Conservation (phyloP, 2,888 invertebrate species). For the Conomelus anceps region DNA sequence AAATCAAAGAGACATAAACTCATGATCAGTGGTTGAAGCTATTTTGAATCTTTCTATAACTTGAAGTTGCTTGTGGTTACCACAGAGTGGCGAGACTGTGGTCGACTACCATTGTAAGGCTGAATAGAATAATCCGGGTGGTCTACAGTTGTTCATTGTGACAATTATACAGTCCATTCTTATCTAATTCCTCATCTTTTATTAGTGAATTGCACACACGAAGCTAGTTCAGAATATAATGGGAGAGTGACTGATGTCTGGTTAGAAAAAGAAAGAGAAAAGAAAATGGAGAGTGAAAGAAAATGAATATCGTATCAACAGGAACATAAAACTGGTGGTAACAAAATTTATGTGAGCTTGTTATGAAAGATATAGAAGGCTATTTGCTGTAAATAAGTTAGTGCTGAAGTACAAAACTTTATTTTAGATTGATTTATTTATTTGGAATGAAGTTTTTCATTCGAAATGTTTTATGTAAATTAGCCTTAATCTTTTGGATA, state of each 20-base stretch:
- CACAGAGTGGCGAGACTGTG: background rate
- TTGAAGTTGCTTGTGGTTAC: background rate
- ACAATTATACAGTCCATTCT: background rate
- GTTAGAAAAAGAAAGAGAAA: background rate
- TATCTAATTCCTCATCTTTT: background rate
- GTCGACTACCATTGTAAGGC: background rate
- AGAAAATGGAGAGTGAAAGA: background rate
- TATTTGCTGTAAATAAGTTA: too few relatives aligned
- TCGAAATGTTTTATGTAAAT: too few relatives aligned
- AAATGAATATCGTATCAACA: background rate
- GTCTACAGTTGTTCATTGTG: background rate
- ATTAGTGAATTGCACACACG: background rate
- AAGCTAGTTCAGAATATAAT: background rate
- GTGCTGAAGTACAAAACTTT: too few relatives aligned
- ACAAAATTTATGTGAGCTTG: too few relatives aligned
- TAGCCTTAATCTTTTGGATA: too few relatives aligned
- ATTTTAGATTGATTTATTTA: too few relatives aligned
- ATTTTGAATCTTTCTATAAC: background rate
- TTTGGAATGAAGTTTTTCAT: too few relatives aligned
- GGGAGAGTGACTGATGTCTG: background rate
- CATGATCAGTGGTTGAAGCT: background rate
- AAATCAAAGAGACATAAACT: too few relatives aligned
- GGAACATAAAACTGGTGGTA: background rate
- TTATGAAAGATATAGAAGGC: too few relatives aligned
- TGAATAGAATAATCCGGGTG: background rate